Percentiles rank a stretch among this genome's conserved stretches.
Evolutionary conservation across 2,888 invertebrate genomes (phyloP).

Genomic region (Heliconius charithonia): DNA sequence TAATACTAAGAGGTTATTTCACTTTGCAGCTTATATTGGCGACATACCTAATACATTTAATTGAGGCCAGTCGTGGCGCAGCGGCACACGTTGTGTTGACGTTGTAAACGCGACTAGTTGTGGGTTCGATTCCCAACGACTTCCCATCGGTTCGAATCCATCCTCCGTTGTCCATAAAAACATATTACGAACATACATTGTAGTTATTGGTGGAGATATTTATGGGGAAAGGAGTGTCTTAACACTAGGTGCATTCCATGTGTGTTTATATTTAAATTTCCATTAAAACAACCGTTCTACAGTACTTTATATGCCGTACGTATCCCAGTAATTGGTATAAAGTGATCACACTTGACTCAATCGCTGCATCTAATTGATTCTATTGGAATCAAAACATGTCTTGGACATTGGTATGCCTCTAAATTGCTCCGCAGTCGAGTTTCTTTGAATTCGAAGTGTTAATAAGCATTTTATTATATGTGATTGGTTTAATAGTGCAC

Average conservation of each 20-base stretch:
- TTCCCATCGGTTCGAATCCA: too few species aligned
- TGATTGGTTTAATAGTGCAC: constrained; percentile 17
- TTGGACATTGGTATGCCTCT: constrained; percentile 44
- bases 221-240: too few species aligned
- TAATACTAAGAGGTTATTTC: constrained; percentile 14
- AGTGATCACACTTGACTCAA: constrained; percentile 51
- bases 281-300: neutral
- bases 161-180: too few species aligned
- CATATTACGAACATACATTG: too few species aligned
- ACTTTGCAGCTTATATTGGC: constrained; percentile 30
- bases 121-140: too few species aligned
- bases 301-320: constrained; percentile 31
- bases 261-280: neutral
- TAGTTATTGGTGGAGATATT: too few species aligned
- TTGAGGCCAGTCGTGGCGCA: too few species aligned
- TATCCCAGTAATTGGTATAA: constrained; percentile 47
- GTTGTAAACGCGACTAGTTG: too few species aligned
- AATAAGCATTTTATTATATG: constrained; percentile 25
- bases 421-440: constrained; percentile 26
- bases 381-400: constrained; percentile 46
- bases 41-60: constrained; percentile 9
- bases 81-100: too few species aligned
- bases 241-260: too few species aligned
- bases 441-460: constrained; percentile 32
- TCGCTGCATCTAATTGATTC: constrained; percentile 51